Evolutionary conservation across 2,797 vertebrate genomes (phyloP), one percentile per base, ranked within the genome.

Genomic region (Sebastes kiyomatsui): DNA sequence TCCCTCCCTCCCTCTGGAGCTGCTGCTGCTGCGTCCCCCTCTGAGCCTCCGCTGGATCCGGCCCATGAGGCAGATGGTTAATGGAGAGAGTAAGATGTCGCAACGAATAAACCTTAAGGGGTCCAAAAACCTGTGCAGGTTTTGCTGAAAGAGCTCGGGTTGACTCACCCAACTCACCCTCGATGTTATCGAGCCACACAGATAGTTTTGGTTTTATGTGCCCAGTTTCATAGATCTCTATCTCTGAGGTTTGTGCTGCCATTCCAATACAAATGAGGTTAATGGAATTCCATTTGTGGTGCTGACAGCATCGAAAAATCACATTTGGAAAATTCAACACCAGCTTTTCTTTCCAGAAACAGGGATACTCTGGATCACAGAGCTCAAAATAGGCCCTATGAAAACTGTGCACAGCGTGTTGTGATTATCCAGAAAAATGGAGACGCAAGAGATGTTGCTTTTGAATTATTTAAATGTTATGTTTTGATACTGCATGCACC

Each of bases 91-190:
- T 30, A 62, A 82, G 72, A 88, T 87, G 75, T 83, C 80, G 82
- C 75, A 91, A 88, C 64, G 82, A 82, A 68, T 83, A 77, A 91
- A 79, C 80, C 75, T 54, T 55, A 79, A 80, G 33, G 13, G 18
- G 8, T 49, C 52, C 72, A 77, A 25, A 25, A 25, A 54, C 28
- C 52, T 67, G 33, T 61, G 12, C 30, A 68, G 11, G 61, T 83
- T 28, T 55, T 62, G 27, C 12, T 67, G 33, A 27, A 62, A 61
- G 56, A 33, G 58, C 22, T 38, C 61, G 30, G 14, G 33, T 61
- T 7, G 4, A 3, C 35, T 73, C 35, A 35, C 62, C 49, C 11
- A 66, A 67, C 3, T 35, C 2, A 28, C 30, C 18, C 33, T 6
- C 2, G 25, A 28, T 54, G 25, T 49, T 28, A 52, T 67, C 13